These are phyloP conservation scores for Anguilla megastoma DNA, from an alignment of 2,797 vertebrate species.

Conservation along the genomic window DNA sequence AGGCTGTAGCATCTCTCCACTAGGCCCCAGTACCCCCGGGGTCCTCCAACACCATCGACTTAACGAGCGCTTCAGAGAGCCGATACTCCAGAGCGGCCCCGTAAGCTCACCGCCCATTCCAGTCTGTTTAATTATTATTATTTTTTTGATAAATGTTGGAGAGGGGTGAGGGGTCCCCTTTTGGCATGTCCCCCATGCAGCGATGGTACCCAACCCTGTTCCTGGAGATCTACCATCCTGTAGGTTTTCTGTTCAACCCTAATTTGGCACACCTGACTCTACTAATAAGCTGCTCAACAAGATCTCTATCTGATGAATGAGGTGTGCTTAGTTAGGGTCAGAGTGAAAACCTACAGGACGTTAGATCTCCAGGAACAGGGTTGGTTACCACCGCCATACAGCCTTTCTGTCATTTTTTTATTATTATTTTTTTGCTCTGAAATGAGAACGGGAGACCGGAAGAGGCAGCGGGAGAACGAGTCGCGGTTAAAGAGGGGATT, in stretches of 20 bases:
- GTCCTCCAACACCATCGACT: constrained; percentile 56
- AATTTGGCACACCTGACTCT: too few species aligned
- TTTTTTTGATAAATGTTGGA: constrained; percentile 68
- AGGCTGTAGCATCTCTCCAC: constrained; percentile 58
- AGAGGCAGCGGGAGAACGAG: constrained; percentile 44
- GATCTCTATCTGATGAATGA: too few species aligned
- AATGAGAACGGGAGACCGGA: constrained; percentile 50
- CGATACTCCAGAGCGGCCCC: constrained; percentile 44
- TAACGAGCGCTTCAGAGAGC: constrained; percentile 73
- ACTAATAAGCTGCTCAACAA: too few species aligned
- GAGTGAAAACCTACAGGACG: too few species aligned
- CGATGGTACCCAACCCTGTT: too few species aligned
- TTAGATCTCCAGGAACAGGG: too few species aligned
- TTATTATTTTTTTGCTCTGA: constrained; percentile 55
- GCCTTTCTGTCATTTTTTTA: constrained; percentile 57
- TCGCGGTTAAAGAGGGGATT: constrained; percentile 79
- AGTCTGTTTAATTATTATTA: constrained; percentile 39
- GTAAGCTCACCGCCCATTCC: constrained; percentile 53
- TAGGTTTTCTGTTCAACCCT: too few species aligned
- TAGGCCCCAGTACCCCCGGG: constrained; percentile 70
- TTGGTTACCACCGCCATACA: constrained; percentile 46
- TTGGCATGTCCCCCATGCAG: too few species aligned
- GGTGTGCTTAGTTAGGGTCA: too few species aligned
- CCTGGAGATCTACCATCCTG: too few species aligned
- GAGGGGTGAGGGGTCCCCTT: neutral